phyloP scores from a whole-genome alignment of 2,888 invertebrate species.

The Tenodera sinensis region DNA sequence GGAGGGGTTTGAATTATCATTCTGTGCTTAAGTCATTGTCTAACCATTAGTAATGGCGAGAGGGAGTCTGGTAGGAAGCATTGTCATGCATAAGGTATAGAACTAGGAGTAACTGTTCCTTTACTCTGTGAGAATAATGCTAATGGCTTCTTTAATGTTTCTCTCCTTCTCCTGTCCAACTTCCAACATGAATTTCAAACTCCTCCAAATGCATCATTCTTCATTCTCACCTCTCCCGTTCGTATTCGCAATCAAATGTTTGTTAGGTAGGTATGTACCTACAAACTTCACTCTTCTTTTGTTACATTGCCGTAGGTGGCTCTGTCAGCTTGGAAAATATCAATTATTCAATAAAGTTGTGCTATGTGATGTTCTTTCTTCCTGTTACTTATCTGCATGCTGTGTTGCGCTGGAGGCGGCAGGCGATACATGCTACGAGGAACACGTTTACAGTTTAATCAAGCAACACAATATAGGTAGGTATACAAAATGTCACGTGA shows the following conservation, averaged over 20 bases:
- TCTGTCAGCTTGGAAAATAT: background rate
- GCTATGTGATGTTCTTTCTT: too few relatives aligned
- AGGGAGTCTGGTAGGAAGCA: background rate
- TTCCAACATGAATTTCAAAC: conserved; percentile 12
- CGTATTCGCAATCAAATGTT: background rate
- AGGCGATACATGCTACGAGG: too few relatives aligned
- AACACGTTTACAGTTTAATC: too few relatives aligned
- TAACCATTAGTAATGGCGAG: conserved; percentile 5
- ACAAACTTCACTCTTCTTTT: background rate
- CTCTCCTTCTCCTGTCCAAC: background rate
- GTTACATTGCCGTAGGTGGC: background rate
- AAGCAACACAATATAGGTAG: too few relatives aligned
- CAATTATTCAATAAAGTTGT: background rate
- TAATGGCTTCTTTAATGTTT: background rate
- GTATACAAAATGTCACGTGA: too few relatives aligned
- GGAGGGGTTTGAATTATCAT: conserved; percentile 15
- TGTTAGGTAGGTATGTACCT: background rate
- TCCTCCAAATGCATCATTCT: background rate
- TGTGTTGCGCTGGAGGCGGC: too few relatives aligned
- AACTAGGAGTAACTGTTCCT: background rate
- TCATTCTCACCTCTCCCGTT: background rate
- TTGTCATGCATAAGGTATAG: background rate
- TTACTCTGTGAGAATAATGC: background rate
- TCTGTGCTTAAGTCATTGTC: conserved; percentile 17
- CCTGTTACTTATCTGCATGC: too few relatives aligned